Percentiles rank a stretch among this genome's conserved stretches.
These are phyloP conservation scores for Mellilla xanthometata DNA, from an alignment of 2,888 invertebrate species.

Conservation along the genomic window DNA sequence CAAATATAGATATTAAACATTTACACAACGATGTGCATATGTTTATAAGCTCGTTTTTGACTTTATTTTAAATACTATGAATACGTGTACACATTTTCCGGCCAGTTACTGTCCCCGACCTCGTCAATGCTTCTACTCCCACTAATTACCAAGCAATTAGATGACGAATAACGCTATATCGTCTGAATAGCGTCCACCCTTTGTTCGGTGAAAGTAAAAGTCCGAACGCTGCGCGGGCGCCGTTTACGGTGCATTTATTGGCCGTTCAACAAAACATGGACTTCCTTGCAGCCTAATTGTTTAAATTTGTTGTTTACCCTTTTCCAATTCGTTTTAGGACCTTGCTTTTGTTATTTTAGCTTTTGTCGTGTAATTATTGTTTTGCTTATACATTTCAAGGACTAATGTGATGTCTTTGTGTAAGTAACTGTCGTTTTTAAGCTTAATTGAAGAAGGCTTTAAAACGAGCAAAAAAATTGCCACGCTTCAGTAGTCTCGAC, in stretches of 20 bases:
- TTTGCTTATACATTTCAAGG: not conserved
- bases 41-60: no score
- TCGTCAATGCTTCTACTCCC: conserved; percentile 41
- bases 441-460: not conserved
- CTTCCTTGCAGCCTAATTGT: conserved; percentile 30
- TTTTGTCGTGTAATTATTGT: conserved; percentile 8
- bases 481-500: not conserved
- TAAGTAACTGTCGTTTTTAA: not conserved
- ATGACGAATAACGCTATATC: conserved; percentile 58
- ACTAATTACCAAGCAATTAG: conserved; percentile 56
- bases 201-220: conserved; percentile 69
- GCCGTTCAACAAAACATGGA: conserved; percentile 31
- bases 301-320: conserved; percentile 2
- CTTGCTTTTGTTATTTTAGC: conserved; percentile 6
- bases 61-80: no score
- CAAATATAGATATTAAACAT: no score
- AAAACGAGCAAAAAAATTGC: not conserved
- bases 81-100: no score
- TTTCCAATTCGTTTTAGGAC: conserved; percentile 19
- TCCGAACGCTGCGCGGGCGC: conserved; percentile 38
- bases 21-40: no score
- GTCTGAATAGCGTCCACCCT: conserved; percentile 46
- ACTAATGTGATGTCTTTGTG: not conserved
- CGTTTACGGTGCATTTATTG: conserved; percentile 41
- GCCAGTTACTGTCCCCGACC: not conserved